These are phyloP conservation scores for Pogonocichla stellata DNA, from an alignment of 2,113 vertebrate genomes.

Conservation along the genomic window DNA sequence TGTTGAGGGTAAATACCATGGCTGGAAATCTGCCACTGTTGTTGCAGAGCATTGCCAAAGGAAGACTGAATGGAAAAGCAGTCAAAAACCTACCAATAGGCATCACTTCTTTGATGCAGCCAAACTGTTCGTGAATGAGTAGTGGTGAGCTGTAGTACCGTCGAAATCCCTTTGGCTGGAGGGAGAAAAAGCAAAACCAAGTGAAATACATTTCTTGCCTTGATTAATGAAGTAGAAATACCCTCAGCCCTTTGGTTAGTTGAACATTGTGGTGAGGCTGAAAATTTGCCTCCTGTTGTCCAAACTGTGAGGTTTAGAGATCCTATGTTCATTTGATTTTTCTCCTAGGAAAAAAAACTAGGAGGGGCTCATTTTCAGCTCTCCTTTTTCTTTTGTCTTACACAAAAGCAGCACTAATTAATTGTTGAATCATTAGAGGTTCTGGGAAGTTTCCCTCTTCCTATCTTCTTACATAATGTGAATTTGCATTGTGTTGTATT, in stretches of 20 bases:
- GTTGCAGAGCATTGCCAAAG: slow-evolving; percentile 6
- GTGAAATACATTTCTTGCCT: background rate
- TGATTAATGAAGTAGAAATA: background rate
- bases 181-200: slow-evolving; percentile 43
- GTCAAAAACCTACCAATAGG: slow-evolving; percentile 88
- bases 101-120: slow-evolving; percentile 99
- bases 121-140: slow-evolving; percentile 96
- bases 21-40: slow-evolving; percentile 5
- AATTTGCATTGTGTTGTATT: background rate
- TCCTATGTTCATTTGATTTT: background rate
- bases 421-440: background rate
- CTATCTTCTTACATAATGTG: background rate
- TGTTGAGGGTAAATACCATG: background rate
- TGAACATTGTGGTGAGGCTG: background rate
- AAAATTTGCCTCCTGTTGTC: background rate
- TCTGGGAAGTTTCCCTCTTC: background rate
- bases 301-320: background rate
- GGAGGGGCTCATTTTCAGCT: background rate
- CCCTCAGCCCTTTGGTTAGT: background rate
- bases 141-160: slow-evolving; percentile 97
- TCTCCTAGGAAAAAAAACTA: background rate
- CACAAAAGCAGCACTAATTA: background rate
- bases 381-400: background rate
- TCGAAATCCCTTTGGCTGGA: slow-evolving; percentile 96
- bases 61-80: slow-evolving; percentile 7